These are phyloP conservation scores for Sclerodermus sp. DNA, from an alignment of 2,888 invertebrate genomes.

Conservation along the genomic window DNA sequence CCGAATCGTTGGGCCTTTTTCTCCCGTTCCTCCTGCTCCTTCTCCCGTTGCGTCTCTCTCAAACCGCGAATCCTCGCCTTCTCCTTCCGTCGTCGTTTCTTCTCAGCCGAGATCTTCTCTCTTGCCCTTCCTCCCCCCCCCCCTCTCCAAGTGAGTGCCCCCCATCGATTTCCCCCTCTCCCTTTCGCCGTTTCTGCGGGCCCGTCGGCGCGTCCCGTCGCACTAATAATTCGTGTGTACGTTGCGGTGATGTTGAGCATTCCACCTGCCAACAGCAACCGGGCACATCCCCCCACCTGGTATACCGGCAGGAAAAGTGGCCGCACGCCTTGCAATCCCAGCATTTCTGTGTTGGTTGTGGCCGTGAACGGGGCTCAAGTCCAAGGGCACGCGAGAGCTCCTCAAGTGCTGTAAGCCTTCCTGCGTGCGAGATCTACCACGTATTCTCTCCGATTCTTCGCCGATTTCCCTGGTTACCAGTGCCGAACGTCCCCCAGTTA, in stretches of 20 bases:
- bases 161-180: slow-evolving; percentile 11
- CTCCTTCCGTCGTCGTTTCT: slow-evolving; percentile 12
- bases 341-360: slow-evolving; percentile 56
- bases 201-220: slow-evolving; percentile 32
- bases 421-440: slow-evolving; percentile 25
- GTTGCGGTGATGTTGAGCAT: slow-evolving; percentile 46
- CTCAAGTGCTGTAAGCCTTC: slow-evolving; percentile 23
- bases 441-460: slow-evolving; percentile 4
- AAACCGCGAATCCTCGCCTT: neutral
- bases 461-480: neutral
- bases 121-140: slow-evolving; percentile 8
- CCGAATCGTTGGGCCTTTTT: slow-evolving; percentile 21
- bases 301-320: slow-evolving; percentile 51
- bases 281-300: slow-evolving; percentile 45
- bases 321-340: slow-evolving; percentile 53
- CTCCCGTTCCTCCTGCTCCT: neutral
- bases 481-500: neutral
- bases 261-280: slow-evolving; percentile 53
- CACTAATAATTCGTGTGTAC: slow-evolving; percentile 49
- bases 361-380: slow-evolving; percentile 56
- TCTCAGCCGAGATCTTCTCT: neutral
- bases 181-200: slow-evolving; percentile 12
- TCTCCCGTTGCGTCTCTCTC: neutral
- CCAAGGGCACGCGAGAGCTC: slow-evolving; percentile 47
- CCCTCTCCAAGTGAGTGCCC: neutral